Conservation (phyloP, 2,888 invertebrate species). For the Tenthredo scrophulariae region DNA sequence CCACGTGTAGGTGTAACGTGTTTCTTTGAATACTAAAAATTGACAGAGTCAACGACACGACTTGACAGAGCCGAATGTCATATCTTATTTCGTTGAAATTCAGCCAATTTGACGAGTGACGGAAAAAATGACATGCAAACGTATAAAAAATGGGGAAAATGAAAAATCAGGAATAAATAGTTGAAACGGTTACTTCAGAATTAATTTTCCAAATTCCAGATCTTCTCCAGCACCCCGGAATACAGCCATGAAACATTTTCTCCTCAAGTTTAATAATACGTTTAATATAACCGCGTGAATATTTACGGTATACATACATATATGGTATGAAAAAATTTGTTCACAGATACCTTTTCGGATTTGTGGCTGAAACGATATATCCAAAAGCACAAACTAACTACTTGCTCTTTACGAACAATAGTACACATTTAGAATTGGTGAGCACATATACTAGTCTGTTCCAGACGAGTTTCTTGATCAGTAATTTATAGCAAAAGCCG, state of each 20-base stretch:
- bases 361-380: neutral
- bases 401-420: neutral
- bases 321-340: neutral
- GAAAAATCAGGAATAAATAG: neutral
- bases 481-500: conserved; percentile 24
- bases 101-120: conserved; percentile 23
- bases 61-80: neutral
- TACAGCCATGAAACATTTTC: neutral
- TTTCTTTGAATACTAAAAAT: neutral
- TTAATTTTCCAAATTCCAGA: neutral
- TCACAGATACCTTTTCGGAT: neutral
- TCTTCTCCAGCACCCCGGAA: neutral
- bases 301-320: neutral
- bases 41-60: neutral
- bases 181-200: neutral
- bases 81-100: neutral
- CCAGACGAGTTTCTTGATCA: conserved; percentile 11
- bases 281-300: neutral
- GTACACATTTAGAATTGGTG: neutral
- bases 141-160: neutral
- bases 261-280: neutral
- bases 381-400: neutral
- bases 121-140: neutral
- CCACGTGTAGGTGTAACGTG: neutral
- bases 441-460: neutral